phyloP scores from a whole-genome alignment of 2,888 invertebrate genomes.

The Tenthredo mesomela region DNA sequence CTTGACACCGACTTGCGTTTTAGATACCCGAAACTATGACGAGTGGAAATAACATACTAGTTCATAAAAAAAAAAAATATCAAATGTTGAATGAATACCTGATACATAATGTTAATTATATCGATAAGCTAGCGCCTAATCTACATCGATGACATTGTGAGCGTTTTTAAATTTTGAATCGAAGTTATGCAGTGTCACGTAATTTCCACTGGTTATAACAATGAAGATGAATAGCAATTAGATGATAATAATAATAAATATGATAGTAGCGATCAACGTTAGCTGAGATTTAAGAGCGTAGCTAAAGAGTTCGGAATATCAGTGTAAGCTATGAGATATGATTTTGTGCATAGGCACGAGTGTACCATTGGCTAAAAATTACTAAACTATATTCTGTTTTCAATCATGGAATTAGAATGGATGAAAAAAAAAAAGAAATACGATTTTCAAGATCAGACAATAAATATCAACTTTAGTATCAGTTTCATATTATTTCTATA shows the following conservation, averaged over 20 bases:
- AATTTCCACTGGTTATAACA: constrained; percentile 63
- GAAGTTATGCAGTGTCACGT: not conserved
- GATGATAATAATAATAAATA: constrained; percentile 43
- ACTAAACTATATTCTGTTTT: constrained; percentile 35
- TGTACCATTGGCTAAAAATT: constrained; percentile 20
- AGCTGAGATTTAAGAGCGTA: constrained; percentile 44
- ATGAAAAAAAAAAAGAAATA: constrained; percentile 16
- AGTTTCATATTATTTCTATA: constrained; percentile 26
- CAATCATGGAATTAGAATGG: constrained; percentile 30
- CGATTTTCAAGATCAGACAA: constrained; percentile 41
- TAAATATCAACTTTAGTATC: constrained; percentile 43
- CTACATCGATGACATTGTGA: not conserved
- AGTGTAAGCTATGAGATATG: constrained; percentile 48
- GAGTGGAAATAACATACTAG: constrained; percentile 23
- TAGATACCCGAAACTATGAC: constrained; percentile 39
- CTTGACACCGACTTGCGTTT: constrained; percentile 39
- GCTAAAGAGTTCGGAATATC: constrained; percentile 49
- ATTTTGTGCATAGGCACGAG: constrained; percentile 45
- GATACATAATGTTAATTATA: constrained; percentile 19
- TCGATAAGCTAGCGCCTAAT: not conserved
- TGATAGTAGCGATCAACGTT: constrained; percentile 41
- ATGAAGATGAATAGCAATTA: constrained; percentile 60
- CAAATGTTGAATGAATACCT: not conserved
- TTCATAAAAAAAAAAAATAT: not conserved
- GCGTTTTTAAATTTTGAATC: not conserved